Evolutionary conservation across 37 sponge, comb jelly and placozoan species (phyloP).

Genomic region (Ephydatia muelleri): DNA sequence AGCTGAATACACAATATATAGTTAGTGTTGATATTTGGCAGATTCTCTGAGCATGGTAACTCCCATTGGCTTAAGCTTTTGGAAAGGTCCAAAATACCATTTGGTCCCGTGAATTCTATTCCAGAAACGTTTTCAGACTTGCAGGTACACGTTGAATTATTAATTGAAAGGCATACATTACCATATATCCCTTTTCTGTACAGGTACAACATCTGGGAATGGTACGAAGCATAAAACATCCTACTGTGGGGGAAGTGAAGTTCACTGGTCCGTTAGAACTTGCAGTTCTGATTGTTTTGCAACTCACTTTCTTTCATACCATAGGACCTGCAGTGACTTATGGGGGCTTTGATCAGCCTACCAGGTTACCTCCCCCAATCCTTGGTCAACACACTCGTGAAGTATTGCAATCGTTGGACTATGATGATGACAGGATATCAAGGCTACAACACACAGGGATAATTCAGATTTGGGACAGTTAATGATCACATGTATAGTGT

Average conservation of each 20-base stretch:
- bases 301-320: too few relatives aligned
- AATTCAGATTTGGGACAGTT: neutral
- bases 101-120: slow-evolving; percentile 68
- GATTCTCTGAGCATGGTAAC: slow-evolving; percentile 33
- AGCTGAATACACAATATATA: neutral
- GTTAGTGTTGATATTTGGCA: neutral
- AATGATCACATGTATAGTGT: neutral
- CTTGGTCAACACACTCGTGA: slow-evolving; percentile 27
- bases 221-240: slow-evolving; percentile 19
- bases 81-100: slow-evolving; percentile 34
- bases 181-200: neutral
- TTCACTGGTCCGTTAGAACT: slow-evolving; percentile 18
- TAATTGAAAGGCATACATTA: neutral
- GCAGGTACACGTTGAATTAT: slow-evolving; percentile 50
- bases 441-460: neutral
- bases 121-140: slow-evolving; percentile 62
- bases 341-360: slow-evolving; percentile 6
- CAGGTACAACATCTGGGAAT: slow-evolving; percentile 39
- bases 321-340: slow-evolving; percentile 26
- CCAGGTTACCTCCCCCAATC: slow-evolving; percentile 12
- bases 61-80: slow-evolving; percentile 46
- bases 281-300: too few relatives aligned
- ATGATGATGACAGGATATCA: neutral
- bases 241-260: slow-evolving; percentile 39
- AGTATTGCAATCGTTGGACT: neutral